These are phyloP conservation scores for Acrobeloides nanus DNA, from an alignment of 2,888 invertebrate species.

Conservation along the genomic window DNA sequence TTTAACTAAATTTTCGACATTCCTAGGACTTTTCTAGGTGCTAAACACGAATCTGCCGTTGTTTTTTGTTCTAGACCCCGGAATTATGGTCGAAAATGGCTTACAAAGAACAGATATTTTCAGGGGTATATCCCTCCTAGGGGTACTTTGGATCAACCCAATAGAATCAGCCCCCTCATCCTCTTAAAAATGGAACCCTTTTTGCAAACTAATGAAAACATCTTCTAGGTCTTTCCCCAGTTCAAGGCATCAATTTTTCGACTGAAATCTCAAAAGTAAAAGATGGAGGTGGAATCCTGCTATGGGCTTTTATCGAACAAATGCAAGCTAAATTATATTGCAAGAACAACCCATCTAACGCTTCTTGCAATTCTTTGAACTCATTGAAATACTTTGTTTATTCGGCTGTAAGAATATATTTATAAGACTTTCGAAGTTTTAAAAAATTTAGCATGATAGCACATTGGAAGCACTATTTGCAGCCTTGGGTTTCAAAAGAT, in stretches of 20 bases:
- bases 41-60: no score
- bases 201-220: no score
- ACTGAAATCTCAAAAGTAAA: conserved; percentile 7
- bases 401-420: conserved; percentile 1
- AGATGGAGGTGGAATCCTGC: conserved; percentile 5
- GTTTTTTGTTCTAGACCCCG: no score
- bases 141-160: no score
- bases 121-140: no score
- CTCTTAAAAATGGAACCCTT: no score
- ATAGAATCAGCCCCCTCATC: no score
- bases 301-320: conserved; percentile 7
- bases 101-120: no score
- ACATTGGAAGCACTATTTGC: conserved; percentile 1
- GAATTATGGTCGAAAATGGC: no score
- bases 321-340: conserved; percentile 3
- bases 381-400: conserved; percentile 5
- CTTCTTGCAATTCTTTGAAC: conserved; percentile 3
- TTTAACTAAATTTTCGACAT: no score
- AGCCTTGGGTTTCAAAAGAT: conserved; percentile 3
- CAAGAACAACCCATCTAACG: neutral
- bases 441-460: neutral
- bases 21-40: no score
- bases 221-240: conserved; percentile 1
- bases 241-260: conserved; percentile 3
- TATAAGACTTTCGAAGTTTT: neutral